A percentile compares a stretch with the other conserved stretches of the same genome.
Evolutionary conservation across 1,140 invertebrate genomes (phyloP).

Genomic region (Pantala flavescens): DNA sequence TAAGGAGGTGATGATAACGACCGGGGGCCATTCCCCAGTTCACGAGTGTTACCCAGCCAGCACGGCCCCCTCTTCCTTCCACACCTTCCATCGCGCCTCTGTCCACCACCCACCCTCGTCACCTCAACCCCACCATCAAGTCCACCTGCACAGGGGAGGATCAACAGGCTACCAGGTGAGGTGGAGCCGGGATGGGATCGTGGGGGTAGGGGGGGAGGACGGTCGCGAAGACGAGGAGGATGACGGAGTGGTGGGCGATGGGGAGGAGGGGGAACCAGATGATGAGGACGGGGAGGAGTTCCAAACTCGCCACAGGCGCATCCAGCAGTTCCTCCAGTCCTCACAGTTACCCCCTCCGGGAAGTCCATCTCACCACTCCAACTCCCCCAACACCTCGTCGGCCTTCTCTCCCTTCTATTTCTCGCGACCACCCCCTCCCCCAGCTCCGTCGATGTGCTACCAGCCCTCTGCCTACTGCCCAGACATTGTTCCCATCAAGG

Average conservation of each 20-base stretch:
- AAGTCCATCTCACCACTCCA: not conserved
- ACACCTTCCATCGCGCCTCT: slow-evolving; percentile 39
- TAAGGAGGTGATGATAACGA: slow-evolving; percentile 23
- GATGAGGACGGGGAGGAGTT: not conserved
- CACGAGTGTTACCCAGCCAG: slow-evolving; percentile 14
- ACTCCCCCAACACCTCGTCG: slow-evolving; percentile 19
- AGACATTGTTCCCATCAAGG: slow-evolving; percentile 58
- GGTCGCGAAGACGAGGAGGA: not conserved
- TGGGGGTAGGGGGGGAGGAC: not conserved
- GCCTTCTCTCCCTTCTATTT: not conserved
- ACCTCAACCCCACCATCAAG: slow-evolving; percentile 26
- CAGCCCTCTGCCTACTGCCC: slow-evolving; percentile 38
- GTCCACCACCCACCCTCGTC: slow-evolving; percentile 21
- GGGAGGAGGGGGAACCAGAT: not conserved
- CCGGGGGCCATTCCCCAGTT: slow-evolving; percentile 17
- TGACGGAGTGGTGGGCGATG: not conserved
- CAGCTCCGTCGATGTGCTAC: slow-evolving; percentile 8
- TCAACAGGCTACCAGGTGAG: not conserved
- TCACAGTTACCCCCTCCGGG: not conserved
- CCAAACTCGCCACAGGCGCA: not conserved
- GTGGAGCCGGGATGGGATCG: not conserved
- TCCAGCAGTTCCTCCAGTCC: slow-evolving; percentile 17
- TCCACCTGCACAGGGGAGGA: slow-evolving; percentile 16
- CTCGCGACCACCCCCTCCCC: not conserved
- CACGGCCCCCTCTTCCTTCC: slow-evolving; percentile 31